These are phyloP conservation scores for Thaumatotibia leucotreta DNA, from an alignment of 1,140 invertebrate species.

Conservation along the genomic window DNA sequence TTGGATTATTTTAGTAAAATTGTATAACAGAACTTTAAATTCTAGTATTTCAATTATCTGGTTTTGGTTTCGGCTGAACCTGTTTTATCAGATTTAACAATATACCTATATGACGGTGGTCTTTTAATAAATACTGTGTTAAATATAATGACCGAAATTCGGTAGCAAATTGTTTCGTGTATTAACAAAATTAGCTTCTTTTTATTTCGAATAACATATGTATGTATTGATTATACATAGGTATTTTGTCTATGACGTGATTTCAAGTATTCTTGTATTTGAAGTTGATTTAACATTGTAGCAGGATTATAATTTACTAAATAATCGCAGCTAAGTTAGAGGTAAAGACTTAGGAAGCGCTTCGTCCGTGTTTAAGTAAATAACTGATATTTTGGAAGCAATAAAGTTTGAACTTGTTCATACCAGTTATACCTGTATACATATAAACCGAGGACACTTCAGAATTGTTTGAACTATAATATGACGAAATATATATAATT, in stretches of 20 bases:
- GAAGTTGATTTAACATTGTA: not conserved
- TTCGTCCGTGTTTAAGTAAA: too few relatives aligned
- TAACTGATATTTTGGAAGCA: too few relatives aligned
- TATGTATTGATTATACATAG: conserved; percentile 31
- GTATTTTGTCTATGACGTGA: conserved; percentile 13
- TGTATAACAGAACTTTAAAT: not conserved
- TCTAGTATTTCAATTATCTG: too few relatives aligned
- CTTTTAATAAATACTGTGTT: not conserved
- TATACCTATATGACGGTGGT: not conserved
- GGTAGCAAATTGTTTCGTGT: not conserved
- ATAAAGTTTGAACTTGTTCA: too few relatives aligned
- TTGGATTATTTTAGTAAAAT: not conserved
- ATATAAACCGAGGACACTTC: not conserved
- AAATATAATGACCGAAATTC: not conserved
- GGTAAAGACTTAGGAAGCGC: too few relatives aligned
- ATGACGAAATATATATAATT: not conserved
- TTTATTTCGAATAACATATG: conserved; percentile 41
- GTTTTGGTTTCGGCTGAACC: too few relatives aligned
- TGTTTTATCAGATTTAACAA: not conserved
- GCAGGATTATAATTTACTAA: not conserved
- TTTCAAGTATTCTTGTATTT: conserved; percentile 10
- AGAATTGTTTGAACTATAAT: not conserved
- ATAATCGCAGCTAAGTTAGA: not conserved
- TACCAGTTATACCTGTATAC: not conserved
- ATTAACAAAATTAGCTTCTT: conserved; percentile 28